These are phyloP conservation scores for Eurystomus gularis DNA, from an alignment of 2,113 vertebrate genomes.

Conservation along the genomic window DNA sequence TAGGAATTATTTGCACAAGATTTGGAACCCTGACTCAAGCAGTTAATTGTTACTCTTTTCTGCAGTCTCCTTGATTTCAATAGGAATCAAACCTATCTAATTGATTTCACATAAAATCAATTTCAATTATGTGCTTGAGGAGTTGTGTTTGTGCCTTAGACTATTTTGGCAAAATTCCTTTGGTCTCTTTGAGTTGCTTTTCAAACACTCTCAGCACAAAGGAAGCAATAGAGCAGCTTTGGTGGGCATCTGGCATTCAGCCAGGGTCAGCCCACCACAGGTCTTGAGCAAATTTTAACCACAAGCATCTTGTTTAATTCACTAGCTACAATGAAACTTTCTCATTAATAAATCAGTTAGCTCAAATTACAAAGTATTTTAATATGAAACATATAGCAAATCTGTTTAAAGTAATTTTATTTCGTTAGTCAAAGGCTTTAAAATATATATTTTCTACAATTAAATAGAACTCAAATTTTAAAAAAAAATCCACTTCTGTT, in stretches of 20 bases:
- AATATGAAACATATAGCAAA: not conserved
- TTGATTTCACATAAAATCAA: slow-evolving; percentile 24
- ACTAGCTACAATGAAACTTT: too few species aligned
- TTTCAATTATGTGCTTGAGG: slow-evolving; percentile 21
- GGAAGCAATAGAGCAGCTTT: not conserved
- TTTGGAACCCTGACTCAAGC: not conserved
- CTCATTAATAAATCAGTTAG: not conserved
- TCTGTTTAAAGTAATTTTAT: not conserved
- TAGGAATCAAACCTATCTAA: not conserved
- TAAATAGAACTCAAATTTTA: not conserved
- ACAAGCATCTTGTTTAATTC: not conserved
- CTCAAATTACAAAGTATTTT: not conserved
- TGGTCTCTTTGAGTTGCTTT: not conserved
- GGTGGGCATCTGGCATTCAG: not conserved
- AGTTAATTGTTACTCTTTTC: not conserved
- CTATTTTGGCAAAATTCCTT: not conserved
- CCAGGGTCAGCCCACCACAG: not conserved
- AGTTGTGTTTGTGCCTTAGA: not conserved
- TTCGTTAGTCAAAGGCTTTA: not conserved
- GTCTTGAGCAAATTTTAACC: not conserved
- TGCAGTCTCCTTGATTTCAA: not conserved
- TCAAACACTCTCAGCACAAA: not conserved
- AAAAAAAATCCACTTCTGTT: not conserved
- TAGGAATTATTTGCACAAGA: not conserved
- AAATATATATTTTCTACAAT: not conserved